These are phyloP conservation scores for Artibeus lituratus DNA, from an alignment of 2,797 vertebrate species.

Conservation along the genomic window DNA sequence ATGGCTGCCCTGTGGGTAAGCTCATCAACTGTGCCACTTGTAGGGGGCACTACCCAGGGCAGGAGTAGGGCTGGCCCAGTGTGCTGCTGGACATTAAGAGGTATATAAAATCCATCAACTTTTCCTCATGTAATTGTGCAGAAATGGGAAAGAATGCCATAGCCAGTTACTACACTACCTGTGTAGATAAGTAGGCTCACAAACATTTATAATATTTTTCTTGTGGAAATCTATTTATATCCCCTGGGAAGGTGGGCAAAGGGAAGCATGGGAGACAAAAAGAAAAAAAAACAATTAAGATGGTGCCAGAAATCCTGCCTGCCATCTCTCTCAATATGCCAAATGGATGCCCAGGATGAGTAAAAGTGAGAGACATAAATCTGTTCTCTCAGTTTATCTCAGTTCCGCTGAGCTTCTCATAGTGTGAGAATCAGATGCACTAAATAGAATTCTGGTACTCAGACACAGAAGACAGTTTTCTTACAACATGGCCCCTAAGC, in stretches of 20 bases:
- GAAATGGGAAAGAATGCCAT: not conserved
- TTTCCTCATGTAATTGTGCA: not conserved
- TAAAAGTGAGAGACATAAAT: not conserved
- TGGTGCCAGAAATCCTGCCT: constrained; percentile 23
- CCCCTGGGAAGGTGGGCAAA: not conserved
- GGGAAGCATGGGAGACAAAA: not conserved
- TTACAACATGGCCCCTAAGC: not conserved
- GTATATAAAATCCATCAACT: constrained; percentile 15
- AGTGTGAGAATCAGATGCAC: constrained; percentile 8
- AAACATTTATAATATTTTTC: not conserved
- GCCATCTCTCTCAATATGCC: not conserved
- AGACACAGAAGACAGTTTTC: not conserved
- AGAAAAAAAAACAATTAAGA: not conserved
- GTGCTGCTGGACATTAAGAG: not conserved
- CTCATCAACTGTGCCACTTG: not conserved
- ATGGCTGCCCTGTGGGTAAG: not conserved
- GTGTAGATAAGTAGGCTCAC: not conserved
- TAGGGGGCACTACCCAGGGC: not conserved
- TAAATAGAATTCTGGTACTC: not conserved
- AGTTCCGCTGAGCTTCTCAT: not conserved
- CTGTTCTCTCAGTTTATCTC: constrained; percentile 36
- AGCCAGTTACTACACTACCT: not conserved
- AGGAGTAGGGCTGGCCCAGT: not conserved
- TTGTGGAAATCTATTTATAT: not conserved
- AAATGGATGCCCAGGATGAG: not conserved